Evolutionary conservation across 2,888 invertebrate genomes (phyloP), one percentile per base, ranked within the genome.

Genomic region (Xestia rhomboidea): DNA sequence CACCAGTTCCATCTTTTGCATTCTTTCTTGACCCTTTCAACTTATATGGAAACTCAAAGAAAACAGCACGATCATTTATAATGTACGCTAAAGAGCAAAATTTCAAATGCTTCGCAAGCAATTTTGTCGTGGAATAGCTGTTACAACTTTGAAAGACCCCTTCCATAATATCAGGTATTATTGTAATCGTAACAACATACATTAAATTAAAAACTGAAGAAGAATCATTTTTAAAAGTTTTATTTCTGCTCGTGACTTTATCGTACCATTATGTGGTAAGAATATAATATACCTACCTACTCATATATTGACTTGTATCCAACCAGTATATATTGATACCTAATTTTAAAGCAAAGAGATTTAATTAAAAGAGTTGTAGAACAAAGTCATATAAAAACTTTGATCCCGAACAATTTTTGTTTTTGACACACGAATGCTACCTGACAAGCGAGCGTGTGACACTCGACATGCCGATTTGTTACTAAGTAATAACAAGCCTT

Each of bases 291-390:
- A 60, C 18, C 1, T 60, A 21, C 18, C 7, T 21, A 60, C 15
- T 27, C 0, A 27, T 27, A 44, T 2, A 49, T 49, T 7, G 21
- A 49, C 21, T 27, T 27, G 18, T 46, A 75, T n/a, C 57, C 67
- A 46, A 30, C 30, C n/a, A 5, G 30, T 41, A 15, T 30, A 8
- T 13, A n/a, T n/a, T 13, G 27, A 6, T 46, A 8, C n/a, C n/a
- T 18, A 34, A 81, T 77, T 73, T 21, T 51, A 7, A 70, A 5
- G 34, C 27, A 46, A 24, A 49, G 7, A 49, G 46, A 49, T 21
- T 49, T 49, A 49, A 49, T 49, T 49, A 49, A 49, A 49, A 49
- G 7, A 21, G 7, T 49, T 7, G 8, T 49, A 49, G 2, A 49
- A 8, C 8, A 8, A 8, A 21, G 2, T 49, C 7, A 21, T 49